Base-by-base conservation (phyloP, 2,113 vertebrate species). In the Mohoua ochrocephala region DNA sequence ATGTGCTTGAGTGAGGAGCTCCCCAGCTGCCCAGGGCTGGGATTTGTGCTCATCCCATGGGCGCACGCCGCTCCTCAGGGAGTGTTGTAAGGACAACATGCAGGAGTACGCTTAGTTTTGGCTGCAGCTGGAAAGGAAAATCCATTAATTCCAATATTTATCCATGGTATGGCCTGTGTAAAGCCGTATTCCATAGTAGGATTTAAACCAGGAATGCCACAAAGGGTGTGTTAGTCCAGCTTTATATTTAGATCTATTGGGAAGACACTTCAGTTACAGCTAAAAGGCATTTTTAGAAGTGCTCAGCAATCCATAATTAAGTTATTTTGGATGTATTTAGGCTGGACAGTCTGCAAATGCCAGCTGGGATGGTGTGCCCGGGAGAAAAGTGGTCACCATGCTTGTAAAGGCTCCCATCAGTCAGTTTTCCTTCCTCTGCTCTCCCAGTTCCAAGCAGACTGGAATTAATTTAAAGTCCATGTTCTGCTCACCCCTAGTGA, bases 1-100 rank as follows among this genome's bases (percentile, higher is more conserved):
- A 9, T 15, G 44, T 74, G 14, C 3, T 64, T 91, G 56, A 60
- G 64, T 76, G 75, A 83, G 84, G 77, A 93, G 82, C 84, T 93
- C 61, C 84, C 61, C 65, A 22, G 28, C 78, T 76, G 82, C 85
- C 56, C 12, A 37, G 50, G 54, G 88, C 71, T 53, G 28, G 71
- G 64, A 41, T 95, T 80, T 79, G n/a, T 77, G 75, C 83, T 53
- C 37, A 13, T 79, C 7, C 5, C 61, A 10, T 61, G 2, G 5
- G 76, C 86, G 63, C 59, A 8, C 4, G 0, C 56, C 7, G 5
- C 19, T 68, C 79, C 28, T 75, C 23, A 54, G 26, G 60, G 73
- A 70, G 9, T 3, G 13, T 21, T 68, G 52, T 23, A 8, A 11
- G 75, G 53, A 37, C 42, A 45, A 53, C 27, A 1, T 37, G 35